phyloP scores from a whole-genome alignment of 1,140 invertebrate species.

The Ceratitis capitata region DNA sequence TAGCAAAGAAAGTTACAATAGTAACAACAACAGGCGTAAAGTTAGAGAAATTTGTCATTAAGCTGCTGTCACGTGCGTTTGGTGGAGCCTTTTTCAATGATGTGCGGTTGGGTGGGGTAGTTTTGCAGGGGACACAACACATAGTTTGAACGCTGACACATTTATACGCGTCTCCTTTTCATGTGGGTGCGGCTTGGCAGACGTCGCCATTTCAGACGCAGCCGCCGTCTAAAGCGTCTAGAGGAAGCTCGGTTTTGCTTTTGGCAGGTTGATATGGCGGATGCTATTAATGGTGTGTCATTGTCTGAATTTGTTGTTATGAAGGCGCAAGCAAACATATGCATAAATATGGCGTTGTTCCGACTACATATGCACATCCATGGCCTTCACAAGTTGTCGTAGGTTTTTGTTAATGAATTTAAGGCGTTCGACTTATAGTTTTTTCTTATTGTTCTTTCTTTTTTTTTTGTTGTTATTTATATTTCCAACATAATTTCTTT shows the following conservation, averaged over 20 bases:
- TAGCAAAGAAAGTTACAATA: too few relatives aligned
- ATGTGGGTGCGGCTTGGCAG: background rate
- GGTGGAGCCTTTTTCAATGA: too few relatives aligned
- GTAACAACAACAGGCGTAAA: background rate
- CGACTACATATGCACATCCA: too few relatives aligned
- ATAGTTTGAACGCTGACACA: background rate
- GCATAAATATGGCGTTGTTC: too few relatives aligned
- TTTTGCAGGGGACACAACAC: background rate
- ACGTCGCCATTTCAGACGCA: background rate
- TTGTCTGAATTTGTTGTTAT: background rate
- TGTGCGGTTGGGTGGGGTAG: background rate
- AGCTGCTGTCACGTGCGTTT: constrained; percentile 13
- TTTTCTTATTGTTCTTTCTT: background rate
- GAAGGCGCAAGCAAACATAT: background rate
- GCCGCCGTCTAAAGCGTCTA: background rate
- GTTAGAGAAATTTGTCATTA: constrained; percentile 1
- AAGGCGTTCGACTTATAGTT: background rate
- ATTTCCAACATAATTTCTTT: too few relatives aligned
- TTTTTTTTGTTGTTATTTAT: background rate
- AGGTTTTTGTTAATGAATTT: background rate
- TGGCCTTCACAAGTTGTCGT: background rate
- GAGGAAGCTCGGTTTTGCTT: background rate
- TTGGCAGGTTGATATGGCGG: background rate
- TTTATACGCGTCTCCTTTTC: background rate
- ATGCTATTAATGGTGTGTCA: background rate